These are phyloP conservation scores for Oasisia sp. DNA, from an alignment of 2,888 invertebrate genomes.

Conservation along the genomic window DNA sequence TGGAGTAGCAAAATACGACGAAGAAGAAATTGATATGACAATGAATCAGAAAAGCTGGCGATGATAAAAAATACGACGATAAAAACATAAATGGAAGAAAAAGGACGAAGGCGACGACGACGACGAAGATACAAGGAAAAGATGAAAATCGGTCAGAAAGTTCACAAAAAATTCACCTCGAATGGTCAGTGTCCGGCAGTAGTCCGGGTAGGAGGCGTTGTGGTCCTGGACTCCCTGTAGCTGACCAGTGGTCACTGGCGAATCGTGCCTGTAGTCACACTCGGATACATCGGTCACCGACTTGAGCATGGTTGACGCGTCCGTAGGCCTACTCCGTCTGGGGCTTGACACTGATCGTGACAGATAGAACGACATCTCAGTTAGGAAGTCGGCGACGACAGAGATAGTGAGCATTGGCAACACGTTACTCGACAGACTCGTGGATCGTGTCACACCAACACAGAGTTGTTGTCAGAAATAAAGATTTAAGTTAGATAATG, in stretches of 20 bases:
- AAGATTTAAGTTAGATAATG: no score
- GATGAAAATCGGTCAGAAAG: background rate
- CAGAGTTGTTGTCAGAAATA: no score
- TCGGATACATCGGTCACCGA: background rate
- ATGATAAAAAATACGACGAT: no score
- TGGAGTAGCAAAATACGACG: no score
- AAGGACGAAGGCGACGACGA: no score
- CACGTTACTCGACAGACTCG: background rate
- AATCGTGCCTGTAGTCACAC: background rate
- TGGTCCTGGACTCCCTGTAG: background rate
- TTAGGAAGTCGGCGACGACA: background rate
- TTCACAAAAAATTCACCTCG: conserved; percentile 29
- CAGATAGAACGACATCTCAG: background rate
- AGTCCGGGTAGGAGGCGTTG: conserved; percentile 34
- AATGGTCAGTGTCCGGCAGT: conserved; percentile 36
- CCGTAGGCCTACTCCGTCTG: no score
- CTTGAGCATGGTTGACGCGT: background rate
- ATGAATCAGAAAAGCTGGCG: no score
- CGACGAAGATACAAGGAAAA: no score
- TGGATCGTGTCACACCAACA: background rate
- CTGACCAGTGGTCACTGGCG: background rate
- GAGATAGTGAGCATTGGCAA: background rate
- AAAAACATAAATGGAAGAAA: no score
- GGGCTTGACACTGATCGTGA: background rate
- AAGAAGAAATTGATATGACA: no score